Evolutionary conservation across 2,113 vertebrate genomes (phyloP), one percentile per base, ranked within the genome.

Genomic region (Anoplopoma fimbria): DNA sequence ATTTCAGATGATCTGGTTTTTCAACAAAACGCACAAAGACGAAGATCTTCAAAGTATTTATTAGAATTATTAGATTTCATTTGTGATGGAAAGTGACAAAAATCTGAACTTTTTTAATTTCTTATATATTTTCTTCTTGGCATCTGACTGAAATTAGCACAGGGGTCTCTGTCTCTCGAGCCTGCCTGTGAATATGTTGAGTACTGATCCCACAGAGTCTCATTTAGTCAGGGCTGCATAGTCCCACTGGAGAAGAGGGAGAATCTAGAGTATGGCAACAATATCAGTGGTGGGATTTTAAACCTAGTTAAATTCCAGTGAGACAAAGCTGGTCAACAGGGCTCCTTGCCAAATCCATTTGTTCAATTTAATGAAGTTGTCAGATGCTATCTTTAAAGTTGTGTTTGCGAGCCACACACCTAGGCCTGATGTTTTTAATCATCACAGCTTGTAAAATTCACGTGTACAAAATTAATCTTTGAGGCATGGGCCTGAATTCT

Each of bases 211-310:
- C 36, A 27, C 38, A 55, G 65, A 86, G 69, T 80, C 65, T 77
- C 70, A 53, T 55, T 81, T 78, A 70, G 87, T 90, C 91, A 92
- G 80, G 71, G 82, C 87, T 75, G 64, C 57, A 12, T 89, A 89
- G 86, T 91, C 88, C 87, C 81, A 84, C 36, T 73, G 80, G 67
- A 72, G 51, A 49, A 76, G 19, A 71, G 45, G 25, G 38, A 74
- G 73, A 81, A 4, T 13, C 7, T 60, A 74, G 61, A 74, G 61
- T 53, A 65, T 45, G 62, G 61, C 45, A 17, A 75, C 49, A 33
- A 60, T 82, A 61, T 81, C 60, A 79, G 34, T 55, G 33, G 29
- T 64, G 40, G 76, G 75, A 90, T 88, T 88, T 77, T 21, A 74
- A 82, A 84, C 75, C 23, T 75, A 53, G 57, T 71, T 47, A 49